These are phyloP conservation scores for Mellilla xanthometata DNA, from an alignment of 2,888 invertebrate genomes.

Conservation along the genomic window DNA sequence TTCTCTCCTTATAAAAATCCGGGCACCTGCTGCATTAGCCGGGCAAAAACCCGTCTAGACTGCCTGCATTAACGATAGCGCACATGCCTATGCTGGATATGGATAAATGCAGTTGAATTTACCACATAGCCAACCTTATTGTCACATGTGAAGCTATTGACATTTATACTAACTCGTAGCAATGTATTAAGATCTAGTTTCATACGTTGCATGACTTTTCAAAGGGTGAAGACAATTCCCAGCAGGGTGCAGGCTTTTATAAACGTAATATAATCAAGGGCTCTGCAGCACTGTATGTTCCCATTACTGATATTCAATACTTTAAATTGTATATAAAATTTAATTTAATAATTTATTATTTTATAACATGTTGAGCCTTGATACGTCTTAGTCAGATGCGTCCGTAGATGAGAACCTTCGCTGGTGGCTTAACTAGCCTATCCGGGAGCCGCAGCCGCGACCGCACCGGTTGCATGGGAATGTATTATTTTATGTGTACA, in stretches of 20 bases:
- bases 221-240: constrained; percentile 28
- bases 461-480: no score
- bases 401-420: no score
- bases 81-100: constrained; percentile 45
- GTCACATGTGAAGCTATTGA: constrained; percentile 31
- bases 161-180: constrained; percentile 23
- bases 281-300: no score
- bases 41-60: constrained; percentile 73
- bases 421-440: no score
- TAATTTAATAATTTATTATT: no score
- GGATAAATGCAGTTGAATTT: constrained; percentile 33
- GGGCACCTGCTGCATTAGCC: constrained; percentile 54
- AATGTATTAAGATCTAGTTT: constrained; percentile 5
- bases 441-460: no score
- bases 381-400: no score
- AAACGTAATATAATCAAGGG: no score
- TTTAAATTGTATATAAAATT: no score
- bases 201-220: constrained; percentile 5
- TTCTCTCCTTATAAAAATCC: constrained; percentile 43
- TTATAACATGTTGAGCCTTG: no score
- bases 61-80: constrained; percentile 43
- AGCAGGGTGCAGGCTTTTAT: constrained; percentile 18
- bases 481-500: no score
- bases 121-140: constrained; percentile 47
- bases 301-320: no score